phyloP scores from a whole-genome alignment of 2,113 vertebrate genomes.

The Polypterus bichir region DNA sequence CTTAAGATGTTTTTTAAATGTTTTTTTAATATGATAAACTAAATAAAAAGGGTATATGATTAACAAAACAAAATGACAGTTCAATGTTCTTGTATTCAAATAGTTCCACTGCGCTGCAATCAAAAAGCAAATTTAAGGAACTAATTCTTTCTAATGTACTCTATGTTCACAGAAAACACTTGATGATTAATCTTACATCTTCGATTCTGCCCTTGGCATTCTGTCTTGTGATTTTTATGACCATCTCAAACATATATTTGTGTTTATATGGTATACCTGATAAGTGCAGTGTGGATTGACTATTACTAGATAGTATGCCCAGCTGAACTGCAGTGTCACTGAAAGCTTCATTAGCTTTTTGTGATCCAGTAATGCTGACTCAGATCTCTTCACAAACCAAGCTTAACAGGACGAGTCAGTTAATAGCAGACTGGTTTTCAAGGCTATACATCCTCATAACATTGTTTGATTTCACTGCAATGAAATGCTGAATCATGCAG shows the following conservation, averaged over 20 bases:
- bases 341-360: conserved; percentile 26
- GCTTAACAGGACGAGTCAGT: conserved; percentile 61
- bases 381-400: conserved; percentile 39
- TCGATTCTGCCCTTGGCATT: conserved; percentile 3
- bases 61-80: too few relatives aligned
- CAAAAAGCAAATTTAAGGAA: too few relatives aligned
- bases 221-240: conserved; percentile 25
- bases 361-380: conserved; percentile 47
- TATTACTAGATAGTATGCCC: conserved; percentile 23
- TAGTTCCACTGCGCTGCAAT: too few relatives aligned
- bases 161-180: too few relatives aligned
- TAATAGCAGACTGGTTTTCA: conserved; percentile 63
- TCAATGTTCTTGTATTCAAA: too few relatives aligned
- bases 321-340: conserved; percentile 21
- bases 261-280: conserved; percentile 22
- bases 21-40: too few relatives aligned
- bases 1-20: too few relatives aligned
- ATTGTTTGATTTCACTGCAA: conserved; percentile 44
- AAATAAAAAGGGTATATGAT: too few relatives aligned
- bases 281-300: conserved; percentile 27
- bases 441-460: conserved; percentile 45
- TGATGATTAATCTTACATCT: too few relatives aligned
- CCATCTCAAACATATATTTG: conserved; percentile 24
- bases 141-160: too few relatives aligned
- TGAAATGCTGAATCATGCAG: too few relatives aligned